phyloP scores from a whole-genome alignment of 2,113 vertebrate genomes.

The Uria lomvia region DNA sequence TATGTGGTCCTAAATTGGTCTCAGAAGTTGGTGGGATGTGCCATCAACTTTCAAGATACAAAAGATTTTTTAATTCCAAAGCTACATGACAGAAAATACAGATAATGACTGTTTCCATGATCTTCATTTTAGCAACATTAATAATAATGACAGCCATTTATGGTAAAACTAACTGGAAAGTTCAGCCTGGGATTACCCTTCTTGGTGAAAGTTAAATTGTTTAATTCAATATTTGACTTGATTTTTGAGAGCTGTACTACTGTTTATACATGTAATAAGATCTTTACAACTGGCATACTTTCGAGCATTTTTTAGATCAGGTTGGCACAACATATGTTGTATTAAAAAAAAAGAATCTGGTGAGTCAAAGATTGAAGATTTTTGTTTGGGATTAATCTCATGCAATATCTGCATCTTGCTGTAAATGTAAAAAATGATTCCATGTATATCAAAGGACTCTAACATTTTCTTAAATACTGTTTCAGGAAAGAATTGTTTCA shows the following conservation, averaged over 20 bases:
- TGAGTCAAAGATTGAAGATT: not conserved
- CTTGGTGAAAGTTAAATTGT: not conserved
- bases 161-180: slow-evolving; percentile 15
- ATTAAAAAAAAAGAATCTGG: not conserved
- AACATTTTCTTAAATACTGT: not conserved
- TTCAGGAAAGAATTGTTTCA: not conserved
- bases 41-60: not conserved
- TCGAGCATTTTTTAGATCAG: not conserved
- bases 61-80: not conserved
- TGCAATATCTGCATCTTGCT: not conserved
- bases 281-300: not conserved
- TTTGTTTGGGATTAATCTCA: slow-evolving; percentile 33
- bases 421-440: not conserved
- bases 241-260: slow-evolving; percentile 39
- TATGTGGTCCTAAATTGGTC: not conserved
- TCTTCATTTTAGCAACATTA: slow-evolving; percentile 14
- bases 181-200: not conserved
- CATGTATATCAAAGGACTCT: not conserved
- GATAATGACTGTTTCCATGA: not conserved
- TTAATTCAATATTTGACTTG: slow-evolving; percentile 31
- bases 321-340: not conserved
- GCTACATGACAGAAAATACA: not conserved
- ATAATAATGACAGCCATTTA: slow-evolving; percentile 19
- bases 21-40: not conserved
- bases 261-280: not conserved